A percentile compares a stretch with the other conserved stretches of the same genome.
Conservation (phyloP, 2,797 vertebrate genomes). For the Rhyacichthys aspro region DNA sequence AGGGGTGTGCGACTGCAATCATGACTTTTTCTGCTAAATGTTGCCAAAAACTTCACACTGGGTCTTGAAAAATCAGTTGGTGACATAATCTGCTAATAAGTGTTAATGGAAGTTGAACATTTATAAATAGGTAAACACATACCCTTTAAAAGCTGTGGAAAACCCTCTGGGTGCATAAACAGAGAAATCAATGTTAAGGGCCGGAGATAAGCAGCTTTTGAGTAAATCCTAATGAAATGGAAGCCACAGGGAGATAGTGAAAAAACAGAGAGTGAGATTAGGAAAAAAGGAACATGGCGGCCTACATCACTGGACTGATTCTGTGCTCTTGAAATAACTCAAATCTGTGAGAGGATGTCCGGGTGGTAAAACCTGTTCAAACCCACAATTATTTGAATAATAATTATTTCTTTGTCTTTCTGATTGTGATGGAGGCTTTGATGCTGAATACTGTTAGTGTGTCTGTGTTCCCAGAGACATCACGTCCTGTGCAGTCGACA, state of each 20-base stretch:
- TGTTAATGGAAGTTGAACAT: too few species aligned
- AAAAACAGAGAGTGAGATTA: conserved; percentile 35
- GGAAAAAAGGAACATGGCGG: conserved; percentile 34
- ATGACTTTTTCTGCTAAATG: not conserved
- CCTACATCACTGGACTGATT: conserved; percentile 38
- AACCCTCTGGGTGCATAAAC: conserved; percentile 40
- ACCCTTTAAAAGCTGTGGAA: conserved; percentile 17
- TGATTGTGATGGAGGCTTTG: not conserved
- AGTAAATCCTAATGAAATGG: conserved; percentile 63
- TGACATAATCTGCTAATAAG: too few species aligned
- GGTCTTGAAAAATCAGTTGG: too few species aligned
- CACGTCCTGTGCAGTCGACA: conserved; percentile 44
- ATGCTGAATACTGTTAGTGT: conserved; percentile 14
- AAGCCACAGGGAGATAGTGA: conserved; percentile 30
- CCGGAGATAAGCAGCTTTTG: conserved; percentile 72
- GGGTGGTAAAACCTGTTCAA: not conserved
- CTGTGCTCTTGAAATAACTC: conserved; percentile 11
- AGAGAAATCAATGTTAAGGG: conserved; percentile 43
- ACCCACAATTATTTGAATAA: not conserved
- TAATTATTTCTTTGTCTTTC: too few species aligned
- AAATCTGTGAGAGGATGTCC: not conserved
- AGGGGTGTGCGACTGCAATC: not conserved
- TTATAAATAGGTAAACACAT: conserved; percentile 15
- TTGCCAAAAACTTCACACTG: conserved; percentile 9
- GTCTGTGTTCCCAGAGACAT: conserved; percentile 23